Evolutionary conservation across 2,797 vertebrate genomes (phyloP), one percentile per base, ranked within the genome.

Genomic region (Heteromormyrus szaboi): DNA sequence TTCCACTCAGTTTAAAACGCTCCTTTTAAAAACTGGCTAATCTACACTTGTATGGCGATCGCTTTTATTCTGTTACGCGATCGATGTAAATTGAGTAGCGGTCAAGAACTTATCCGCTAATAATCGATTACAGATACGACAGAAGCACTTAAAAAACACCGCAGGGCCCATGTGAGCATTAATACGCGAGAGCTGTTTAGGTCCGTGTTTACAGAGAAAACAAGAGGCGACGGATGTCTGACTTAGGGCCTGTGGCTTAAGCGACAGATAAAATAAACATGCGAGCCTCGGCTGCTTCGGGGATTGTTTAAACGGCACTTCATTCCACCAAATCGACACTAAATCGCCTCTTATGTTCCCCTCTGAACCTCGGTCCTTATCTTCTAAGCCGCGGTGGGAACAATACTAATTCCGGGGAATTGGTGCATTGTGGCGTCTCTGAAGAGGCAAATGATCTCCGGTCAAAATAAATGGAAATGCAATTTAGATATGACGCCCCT

Each of bases 131-230:
- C 76, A 33, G 44, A 85, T 85, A 48, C 79, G 79, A 19, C 7
- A 22, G 7, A 46, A 48, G 22, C 79, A 46, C 41, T 50, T 84
- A 84, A 84, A 84, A 17, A 29, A 79, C 33, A 19, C 14, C 72
- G 33, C 12, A 29, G 68, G 68, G 68, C 68, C 68, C 25, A 51
- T 25, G 48, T 85, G 81, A 56, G 51, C 53, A 48, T 62, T 44
- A 72, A 87, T 72, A 56, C 29, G 53, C 29, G 44, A 87, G 85
- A 29, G 41, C 44, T 54, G 46, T 86, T 87, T 85, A 48, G 87
- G 87, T 86, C 88, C 54, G 37, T 89, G 79, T 91, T 93, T 91
- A 41, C 86, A 89, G 86, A 90, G 87, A 90, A 91, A 92, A 91
- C 91, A 90, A 5, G 8, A 59, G 79, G 68, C 84, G 72, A 81